Conservation (phyloP, 1,140 invertebrate species). For the Akabosia matsudoensis region DNA sequence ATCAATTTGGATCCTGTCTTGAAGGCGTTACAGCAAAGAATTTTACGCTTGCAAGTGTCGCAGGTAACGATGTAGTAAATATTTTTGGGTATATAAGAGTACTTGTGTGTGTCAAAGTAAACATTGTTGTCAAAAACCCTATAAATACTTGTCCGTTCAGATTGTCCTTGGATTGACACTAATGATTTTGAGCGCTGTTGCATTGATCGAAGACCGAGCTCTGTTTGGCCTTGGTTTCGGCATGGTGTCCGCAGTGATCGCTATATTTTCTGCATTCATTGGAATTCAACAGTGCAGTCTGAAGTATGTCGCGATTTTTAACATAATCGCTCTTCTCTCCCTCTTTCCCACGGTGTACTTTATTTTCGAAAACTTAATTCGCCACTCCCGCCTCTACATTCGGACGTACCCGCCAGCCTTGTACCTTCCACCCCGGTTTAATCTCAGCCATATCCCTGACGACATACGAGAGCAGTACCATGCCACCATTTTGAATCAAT, state of each 20-base stretch:
- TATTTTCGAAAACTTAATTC: slow-evolving; percentile 28
- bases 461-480: not conserved
- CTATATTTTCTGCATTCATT: slow-evolving; percentile 34
- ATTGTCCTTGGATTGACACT: slow-evolving; percentile 41
- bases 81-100: no score
- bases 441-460: not conserved
- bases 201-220: slow-evolving; percentile 42
- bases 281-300: slow-evolving; percentile 40
- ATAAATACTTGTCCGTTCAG: slow-evolving; percentile 37
- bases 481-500: not conserved
- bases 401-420: not conserved
- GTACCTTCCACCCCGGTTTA: not conserved
- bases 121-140: no score
- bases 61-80: no score
- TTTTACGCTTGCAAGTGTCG: slow-evolving; percentile 37
- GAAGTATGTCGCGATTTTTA: slow-evolving; percentile 25
- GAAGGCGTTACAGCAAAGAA: slow-evolving; percentile 36
- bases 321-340: slow-evolving; percentile 29
- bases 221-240: slow-evolving; percentile 43
- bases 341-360: slow-evolving; percentile 39
- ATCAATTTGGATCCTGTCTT: slow-evolving; percentile 28
- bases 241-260: slow-evolving; percentile 35
- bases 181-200: slow-evolving; percentile 40
- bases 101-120: no score
- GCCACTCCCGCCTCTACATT: slow-evolving; percentile 26